Evolutionary conservation across 53 echinoderm and acorn worm species (phyloP).

Genomic region (Astropecten irregularis): DNA sequence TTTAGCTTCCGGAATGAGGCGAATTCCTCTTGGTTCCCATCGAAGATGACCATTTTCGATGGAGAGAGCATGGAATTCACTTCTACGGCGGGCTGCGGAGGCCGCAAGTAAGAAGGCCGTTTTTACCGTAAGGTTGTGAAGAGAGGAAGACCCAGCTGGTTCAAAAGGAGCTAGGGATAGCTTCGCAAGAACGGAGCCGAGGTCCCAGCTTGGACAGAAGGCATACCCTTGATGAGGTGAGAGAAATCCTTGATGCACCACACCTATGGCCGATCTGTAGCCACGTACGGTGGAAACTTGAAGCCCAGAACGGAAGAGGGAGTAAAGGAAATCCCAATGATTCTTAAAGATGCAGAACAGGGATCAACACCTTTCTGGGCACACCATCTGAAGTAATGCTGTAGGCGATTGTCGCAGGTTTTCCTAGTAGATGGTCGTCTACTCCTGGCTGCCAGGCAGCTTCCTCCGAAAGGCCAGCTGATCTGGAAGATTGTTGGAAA

Average conservation of each 20-base stretch:
- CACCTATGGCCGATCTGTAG: constrained; percentile 33
- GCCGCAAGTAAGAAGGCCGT: no score
- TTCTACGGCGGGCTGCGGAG: no score
- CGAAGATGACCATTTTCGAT: no score
- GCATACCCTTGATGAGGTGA: no score
- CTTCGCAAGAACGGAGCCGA: no score
- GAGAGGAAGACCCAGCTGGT: no score
- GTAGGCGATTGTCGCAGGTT: not conserved
- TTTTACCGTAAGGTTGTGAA: no score
- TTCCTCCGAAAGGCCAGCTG: constrained; percentile 12
- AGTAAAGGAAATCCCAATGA: not conserved
- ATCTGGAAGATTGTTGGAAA: constrained; percentile 2
- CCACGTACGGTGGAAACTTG: constrained; percentile 4
- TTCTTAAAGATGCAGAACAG: constrained; percentile 29
- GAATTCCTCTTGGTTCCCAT: no score
- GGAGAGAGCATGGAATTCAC: no score
- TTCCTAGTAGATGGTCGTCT: constrained; percentile 14
- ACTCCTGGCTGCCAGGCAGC: constrained; percentile 20
- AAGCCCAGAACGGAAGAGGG: not conserved
- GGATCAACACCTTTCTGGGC: not conserved
- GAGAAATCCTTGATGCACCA: constrained; percentile 17
- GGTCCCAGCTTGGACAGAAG: no score
- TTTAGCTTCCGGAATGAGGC: no score
- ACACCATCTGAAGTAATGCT: constrained; percentile 2
- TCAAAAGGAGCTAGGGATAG: no score